These are phyloP conservation scores for Cherax destructor DNA, from an alignment of 1,140 invertebrate species.

Conservation along the genomic window DNA sequence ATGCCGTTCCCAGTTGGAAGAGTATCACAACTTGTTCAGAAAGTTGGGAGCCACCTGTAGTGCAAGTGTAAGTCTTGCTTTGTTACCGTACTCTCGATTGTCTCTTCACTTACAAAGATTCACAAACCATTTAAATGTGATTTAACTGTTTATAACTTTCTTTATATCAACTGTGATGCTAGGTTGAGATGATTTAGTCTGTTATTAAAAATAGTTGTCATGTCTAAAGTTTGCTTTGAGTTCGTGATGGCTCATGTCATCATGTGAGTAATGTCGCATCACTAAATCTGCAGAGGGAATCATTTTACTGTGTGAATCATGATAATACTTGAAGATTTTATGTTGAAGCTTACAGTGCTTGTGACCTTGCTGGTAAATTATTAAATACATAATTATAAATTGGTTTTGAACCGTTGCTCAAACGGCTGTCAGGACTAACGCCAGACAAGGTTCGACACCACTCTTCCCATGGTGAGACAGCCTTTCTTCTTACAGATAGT, in stretches of 20 bases:
- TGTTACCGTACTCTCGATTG: not conserved
- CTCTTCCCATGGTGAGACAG: too few relatives aligned
- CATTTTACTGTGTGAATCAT: not conserved
- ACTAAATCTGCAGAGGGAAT: not conserved
- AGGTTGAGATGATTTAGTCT: slow-evolving; percentile 2
- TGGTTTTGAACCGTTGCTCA: not conserved
- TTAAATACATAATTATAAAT: not conserved
- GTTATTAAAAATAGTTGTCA: not conserved
- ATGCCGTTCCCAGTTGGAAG: too few relatives aligned
- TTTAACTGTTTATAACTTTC: slow-evolving; percentile 2
- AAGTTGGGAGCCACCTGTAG: too few relatives aligned
- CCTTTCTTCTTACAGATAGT: too few relatives aligned
- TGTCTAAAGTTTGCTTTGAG: slow-evolving; percentile 8
- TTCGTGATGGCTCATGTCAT: slow-evolving; percentile 13
- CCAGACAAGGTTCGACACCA: too few relatives aligned
- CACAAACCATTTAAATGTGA: slow-evolving; percentile 8
- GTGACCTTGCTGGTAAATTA: not conserved
- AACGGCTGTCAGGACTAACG: too few relatives aligned
- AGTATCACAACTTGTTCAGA: too few relatives aligned
- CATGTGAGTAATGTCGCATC: not conserved
- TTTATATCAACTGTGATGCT: slow-evolving; percentile 30
- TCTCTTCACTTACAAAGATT: not conserved
- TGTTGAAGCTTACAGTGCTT: not conserved
- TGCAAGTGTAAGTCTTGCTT: not conserved
- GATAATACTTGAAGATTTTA: too few relatives aligned